Evolutionary conservation across 2,888 invertebrate genomes (phyloP).

Genomic region (Plebejus melissa): DNA sequence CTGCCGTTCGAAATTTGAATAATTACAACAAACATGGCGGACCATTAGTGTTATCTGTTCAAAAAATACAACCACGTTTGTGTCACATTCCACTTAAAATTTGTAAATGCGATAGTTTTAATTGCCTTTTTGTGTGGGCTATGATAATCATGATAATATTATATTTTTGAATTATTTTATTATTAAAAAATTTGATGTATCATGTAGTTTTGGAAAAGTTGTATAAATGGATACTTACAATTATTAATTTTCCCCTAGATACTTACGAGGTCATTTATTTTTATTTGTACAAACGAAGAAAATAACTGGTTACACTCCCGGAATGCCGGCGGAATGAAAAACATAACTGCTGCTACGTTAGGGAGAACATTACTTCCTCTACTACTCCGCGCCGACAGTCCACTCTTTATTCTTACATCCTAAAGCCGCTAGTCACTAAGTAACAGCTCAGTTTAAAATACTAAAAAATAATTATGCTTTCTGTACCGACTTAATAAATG

Average conservation of each 20-base stretch:
- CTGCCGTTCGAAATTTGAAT: slow-evolving; percentile 74
- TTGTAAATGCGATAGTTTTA: slow-evolving; percentile 38
- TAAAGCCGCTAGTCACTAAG: neutral
- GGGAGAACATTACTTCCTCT: too few relatives aligned
- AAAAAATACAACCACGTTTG: slow-evolving; percentile 48
- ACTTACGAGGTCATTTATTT: too few relatives aligned
- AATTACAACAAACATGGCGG: slow-evolving; percentile 64
- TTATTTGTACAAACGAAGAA: too few relatives aligned
- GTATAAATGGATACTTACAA: too few relatives aligned
- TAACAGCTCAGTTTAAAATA: too few relatives aligned
- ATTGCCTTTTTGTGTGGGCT: slow-evolving; percentile 31
- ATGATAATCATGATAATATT: neutral
- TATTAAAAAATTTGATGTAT: neutral
- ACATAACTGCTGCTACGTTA: too few relatives aligned
- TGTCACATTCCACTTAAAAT: slow-evolving; percentile 53
- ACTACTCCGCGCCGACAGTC: too few relatives aligned
- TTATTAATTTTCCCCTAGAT: too few relatives aligned
- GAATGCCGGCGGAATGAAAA: too few relatives aligned
- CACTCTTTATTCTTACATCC: neutral
- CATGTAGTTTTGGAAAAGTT: neutral
- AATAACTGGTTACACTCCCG: too few relatives aligned
- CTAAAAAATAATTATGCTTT: neutral
- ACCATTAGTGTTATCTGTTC: slow-evolving; percentile 59
- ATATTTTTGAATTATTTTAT: neutral
- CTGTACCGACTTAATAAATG: neutral